Percentiles rank a stretch among this genome's conserved stretches.
Evolutionary conservation across 2,797 vertebrate genomes (phyloP).

Genomic region (Synaphobranchus kaupii): DNA sequence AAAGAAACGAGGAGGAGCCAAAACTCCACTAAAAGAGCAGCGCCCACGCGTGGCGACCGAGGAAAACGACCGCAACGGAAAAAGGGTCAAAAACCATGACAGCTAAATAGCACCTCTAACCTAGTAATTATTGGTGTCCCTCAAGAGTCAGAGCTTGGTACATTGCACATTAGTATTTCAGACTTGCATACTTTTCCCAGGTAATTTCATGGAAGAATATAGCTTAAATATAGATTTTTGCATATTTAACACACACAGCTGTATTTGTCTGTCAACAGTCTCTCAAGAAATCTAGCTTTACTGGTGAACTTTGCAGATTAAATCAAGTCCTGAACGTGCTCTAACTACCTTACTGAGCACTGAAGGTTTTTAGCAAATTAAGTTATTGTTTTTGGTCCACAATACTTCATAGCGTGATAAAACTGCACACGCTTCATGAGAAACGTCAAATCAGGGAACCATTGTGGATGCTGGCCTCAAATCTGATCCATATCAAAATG

Average conservation of each 20-base stretch:
- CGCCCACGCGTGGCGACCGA: no score
- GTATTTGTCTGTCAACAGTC: background rate
- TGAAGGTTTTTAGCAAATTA: no score
- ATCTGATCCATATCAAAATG: background rate
- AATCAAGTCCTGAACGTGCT: background rate
- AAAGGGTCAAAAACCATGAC: no score
- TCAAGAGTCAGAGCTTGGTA: background rate
- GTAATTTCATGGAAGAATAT: background rate
- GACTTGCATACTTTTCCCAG: background rate
- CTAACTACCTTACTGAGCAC: no score
- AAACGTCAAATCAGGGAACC: background rate
- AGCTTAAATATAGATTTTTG: background rate
- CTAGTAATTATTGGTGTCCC: background rate
- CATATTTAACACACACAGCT: background rate
- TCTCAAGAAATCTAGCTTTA: background rate
- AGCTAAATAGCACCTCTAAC: no score
- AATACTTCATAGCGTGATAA: background rate
- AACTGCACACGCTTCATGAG: background rate
- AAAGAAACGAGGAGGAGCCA: no score
- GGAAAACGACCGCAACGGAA: no score
- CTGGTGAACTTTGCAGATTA: background rate
- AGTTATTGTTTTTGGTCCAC: background rate
- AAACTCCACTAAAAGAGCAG: no score
- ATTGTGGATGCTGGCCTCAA: background rate
- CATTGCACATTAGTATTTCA: no score